Percentiles rank a stretch among this genome's conserved stretches.
Evolutionary conservation across 2,797 vertebrate genomes (phyloP).

Genomic region (Tenualosa ilisha): DNA sequence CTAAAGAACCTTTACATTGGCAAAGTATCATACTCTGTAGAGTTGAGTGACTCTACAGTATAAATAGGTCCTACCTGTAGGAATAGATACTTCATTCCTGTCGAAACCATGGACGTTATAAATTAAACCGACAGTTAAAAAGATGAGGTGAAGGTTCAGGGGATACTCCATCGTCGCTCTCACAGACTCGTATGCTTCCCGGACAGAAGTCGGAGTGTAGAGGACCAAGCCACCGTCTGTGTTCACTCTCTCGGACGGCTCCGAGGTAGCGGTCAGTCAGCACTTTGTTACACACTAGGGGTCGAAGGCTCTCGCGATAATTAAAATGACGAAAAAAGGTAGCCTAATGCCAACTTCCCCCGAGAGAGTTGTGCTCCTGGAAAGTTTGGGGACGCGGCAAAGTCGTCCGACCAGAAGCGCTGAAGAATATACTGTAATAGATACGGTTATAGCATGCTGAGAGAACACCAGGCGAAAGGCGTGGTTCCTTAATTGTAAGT

Average conservation of each 20-base stretch:
- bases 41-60: neutral
- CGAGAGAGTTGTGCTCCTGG: conserved; percentile 2
- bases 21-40: neutral
- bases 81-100: conserved; percentile 55
- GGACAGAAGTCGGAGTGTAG: conserved; percentile 27
- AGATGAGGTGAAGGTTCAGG: conserved; percentile 53
- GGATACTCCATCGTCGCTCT: conserved; percentile 67
- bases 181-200: conserved; percentile 33
- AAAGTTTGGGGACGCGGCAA: conserved; percentile 26
- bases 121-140: conserved; percentile 61
- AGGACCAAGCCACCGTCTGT: conserved; percentile 30
- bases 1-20: too few relatives aligned
- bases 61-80: conserved; percentile 63
- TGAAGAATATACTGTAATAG: conserved; percentile 47
- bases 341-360: neutral
- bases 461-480: conserved; percentile 57
- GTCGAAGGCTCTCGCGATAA: conserved; percentile 62
- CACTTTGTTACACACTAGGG: conserved; percentile 40
- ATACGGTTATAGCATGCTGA: conserved; percentile 39
- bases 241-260: conserved; percentile 34
- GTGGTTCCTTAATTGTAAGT: conserved; percentile 65
- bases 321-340: conserved; percentile 38
- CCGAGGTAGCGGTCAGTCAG: conserved; percentile 37
- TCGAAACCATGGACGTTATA: conserved; percentile 51
- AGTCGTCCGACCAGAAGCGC: conserved; percentile 19